phyloP scores from a whole-genome alignment of 2,888 invertebrate genomes.

The Matsumyia berberina region DNA sequence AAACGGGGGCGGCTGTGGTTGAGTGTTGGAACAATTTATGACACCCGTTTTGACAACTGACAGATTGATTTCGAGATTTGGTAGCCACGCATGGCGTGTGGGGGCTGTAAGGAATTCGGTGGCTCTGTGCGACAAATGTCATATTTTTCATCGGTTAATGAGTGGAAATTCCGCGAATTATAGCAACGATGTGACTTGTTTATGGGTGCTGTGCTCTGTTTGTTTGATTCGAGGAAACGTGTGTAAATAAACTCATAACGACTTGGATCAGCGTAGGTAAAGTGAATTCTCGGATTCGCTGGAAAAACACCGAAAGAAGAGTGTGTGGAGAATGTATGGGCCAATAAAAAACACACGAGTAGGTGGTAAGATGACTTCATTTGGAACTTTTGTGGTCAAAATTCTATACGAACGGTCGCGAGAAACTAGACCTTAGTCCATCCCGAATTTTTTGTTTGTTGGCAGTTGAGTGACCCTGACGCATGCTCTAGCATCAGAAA shows the following conservation, averaged over 20 bases:
- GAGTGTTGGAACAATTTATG: slow-evolving; percentile 52
- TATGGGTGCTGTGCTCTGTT: slow-evolving; percentile 32
- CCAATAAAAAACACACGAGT: no score
- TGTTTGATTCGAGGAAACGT: slow-evolving; percentile 20
- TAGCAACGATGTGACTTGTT: slow-evolving; percentile 35
- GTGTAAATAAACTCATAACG: slow-evolving; percentile 31
- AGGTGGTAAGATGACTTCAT: no score
- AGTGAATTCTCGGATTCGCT: not conserved
- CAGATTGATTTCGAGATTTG: slow-evolving; percentile 63
- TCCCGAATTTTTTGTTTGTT: no score
- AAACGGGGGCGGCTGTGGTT: not conserved
- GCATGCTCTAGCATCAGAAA: no score
- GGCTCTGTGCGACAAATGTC: slow-evolving; percentile 4
- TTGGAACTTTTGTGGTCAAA: no score
- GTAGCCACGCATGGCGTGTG: slow-evolving; percentile 22
- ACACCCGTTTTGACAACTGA: slow-evolving; percentile 53
- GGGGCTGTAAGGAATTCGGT: slow-evolving; percentile 13
- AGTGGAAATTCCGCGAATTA: slow-evolving; percentile 34
- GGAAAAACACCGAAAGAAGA: no score
- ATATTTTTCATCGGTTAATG: slow-evolving; percentile 32
- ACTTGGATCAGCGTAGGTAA: slow-evolving; percentile 10
- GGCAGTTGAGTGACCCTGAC: no score
- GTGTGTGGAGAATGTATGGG: no score
- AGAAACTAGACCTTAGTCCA: no score
- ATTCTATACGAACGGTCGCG: no score